Evolutionary conservation across 2,888 invertebrate species (phyloP).

Genomic region (Ormyrus pomaceus): DNA sequence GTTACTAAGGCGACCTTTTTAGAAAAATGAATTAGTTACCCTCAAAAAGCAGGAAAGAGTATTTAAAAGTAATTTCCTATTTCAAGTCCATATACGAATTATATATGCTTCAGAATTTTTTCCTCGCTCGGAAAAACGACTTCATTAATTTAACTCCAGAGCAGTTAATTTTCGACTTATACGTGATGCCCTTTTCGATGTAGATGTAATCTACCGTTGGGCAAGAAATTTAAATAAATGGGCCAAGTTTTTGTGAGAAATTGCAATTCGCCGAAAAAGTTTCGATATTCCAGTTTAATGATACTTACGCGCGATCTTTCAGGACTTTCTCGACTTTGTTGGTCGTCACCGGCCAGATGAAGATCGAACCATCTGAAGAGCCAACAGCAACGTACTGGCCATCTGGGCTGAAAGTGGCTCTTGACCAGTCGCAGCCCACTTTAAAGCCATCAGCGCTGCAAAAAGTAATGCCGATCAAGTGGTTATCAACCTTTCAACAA

Average conservation of each 20-base stretch:
- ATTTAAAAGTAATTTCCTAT: slow-evolving; percentile 5
- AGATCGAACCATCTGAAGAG: slow-evolving; percentile 92
- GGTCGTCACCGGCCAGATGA: slow-evolving; percentile 91
- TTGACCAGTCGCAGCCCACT: slow-evolving; percentile 95
- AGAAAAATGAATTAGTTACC: slow-evolving; percentile 28
- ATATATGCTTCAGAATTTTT: no score
- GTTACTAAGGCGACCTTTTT: slow-evolving; percentile 16
- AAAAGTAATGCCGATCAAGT: slow-evolving; percentile 58
- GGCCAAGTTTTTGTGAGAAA: background rate
- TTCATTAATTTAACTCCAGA: no score
- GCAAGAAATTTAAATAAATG: background rate
- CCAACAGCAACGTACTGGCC: slow-evolving; percentile 94
- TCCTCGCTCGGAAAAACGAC: no score
- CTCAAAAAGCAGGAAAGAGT: background rate
- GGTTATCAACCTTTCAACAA: no score
- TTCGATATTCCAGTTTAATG: background rate
- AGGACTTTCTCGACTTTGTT: slow-evolving; percentile 86
- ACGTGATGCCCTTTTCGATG: no score
- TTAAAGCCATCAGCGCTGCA: slow-evolving; percentile 95
- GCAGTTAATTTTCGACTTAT: no score
- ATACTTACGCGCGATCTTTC: slow-evolving; percentile 88
- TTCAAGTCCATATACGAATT: no score
- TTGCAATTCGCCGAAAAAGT: background rate
- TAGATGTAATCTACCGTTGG: no score
- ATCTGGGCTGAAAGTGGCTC: slow-evolving; percentile 94